Base-by-base conservation (phyloP, 30 jellyfish, hydroid and myxozoan species). In the Aurelia sp. region DNA sequence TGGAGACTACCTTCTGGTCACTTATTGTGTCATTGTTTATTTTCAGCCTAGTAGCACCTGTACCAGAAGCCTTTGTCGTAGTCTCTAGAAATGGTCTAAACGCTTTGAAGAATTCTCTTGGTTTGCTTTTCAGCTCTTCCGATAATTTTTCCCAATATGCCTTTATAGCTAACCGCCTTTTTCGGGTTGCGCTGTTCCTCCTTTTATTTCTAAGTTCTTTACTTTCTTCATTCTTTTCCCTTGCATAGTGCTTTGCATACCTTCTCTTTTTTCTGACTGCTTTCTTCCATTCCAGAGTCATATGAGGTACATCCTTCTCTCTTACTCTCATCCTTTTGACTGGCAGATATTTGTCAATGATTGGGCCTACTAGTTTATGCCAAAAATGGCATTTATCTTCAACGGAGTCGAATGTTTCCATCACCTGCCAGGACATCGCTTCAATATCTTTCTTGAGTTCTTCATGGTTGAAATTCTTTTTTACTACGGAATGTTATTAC, bases 71-170 rank as follows among this genome's bases (percentile, higher is more conserved):
- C 77, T 59, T 76, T 67, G 65, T 61, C 11, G 57, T 53, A 11
- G 87, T 57, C 75, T 59, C 78, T 76, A 79, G 70, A 66, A 79
- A 79, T 51, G 90, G 90, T 21, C 81, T 79, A 64, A 33, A 79
- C 11, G 83, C 81, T 40, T 79, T 79, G 72, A 79, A 79, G 71
- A 79, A 63, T 66, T 79, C 90, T 63, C 83, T 79, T 62, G 90
- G 90, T 63, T 66, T 64, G 58, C 68, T 37, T 79, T 79, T 79
- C 81, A 79, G 62, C 72, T 79, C 90, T 66, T 79, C 83, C 6
- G 90, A 79, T 79, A 62, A 19, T 50, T 78, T 79, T 66, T 55
- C 68, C 83, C 81, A 79, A n/a, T 79, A 76, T 76, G 87, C 87
- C 50, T 76, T 76, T 22, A 76, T 76, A 59, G 87, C 76, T 58